phyloP scores from a whole-genome alignment of 2,888 invertebrate species.

The Omphaloscelis lunosa region DNA sequence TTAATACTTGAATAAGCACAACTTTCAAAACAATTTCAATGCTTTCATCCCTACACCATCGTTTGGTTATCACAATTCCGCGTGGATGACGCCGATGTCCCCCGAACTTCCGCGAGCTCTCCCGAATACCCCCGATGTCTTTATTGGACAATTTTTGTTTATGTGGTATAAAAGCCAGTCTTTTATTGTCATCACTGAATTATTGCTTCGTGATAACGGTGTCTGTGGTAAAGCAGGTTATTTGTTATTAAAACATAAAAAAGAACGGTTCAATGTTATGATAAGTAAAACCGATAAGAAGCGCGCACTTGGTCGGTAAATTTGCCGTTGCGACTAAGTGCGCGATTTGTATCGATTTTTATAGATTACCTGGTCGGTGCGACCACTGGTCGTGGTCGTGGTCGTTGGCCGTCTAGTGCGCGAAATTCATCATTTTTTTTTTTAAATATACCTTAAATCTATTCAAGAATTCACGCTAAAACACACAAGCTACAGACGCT shows the following conservation, averaged over 20 bases:
- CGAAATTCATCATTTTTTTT: too few species aligned
- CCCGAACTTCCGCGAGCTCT: constrained; percentile 59
- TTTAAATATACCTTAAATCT: neutral
- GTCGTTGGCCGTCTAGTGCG: too few species aligned
- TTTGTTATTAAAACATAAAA: constrained; percentile 42
- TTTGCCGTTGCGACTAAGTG: too few species aligned
- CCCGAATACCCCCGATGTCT: constrained; percentile 70
- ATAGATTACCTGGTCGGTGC: too few species aligned
- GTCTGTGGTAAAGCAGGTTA: constrained; percentile 27
- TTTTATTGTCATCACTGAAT: constrained; percentile 75
- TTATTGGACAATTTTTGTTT: constrained; percentile 79
- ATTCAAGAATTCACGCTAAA: neutral
- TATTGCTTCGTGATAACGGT: constrained; percentile 66
- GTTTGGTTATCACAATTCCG: constrained; percentile 77
- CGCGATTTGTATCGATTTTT: too few species aligned
- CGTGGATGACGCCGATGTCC: constrained; percentile 74
- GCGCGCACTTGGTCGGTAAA: too few species aligned
- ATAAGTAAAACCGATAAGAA: neutral
- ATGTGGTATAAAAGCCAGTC: constrained; percentile 65
- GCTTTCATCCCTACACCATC: constrained; percentile 65
- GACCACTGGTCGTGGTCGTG: too few species aligned
- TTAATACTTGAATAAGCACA: neutral
- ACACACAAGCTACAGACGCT: neutral
- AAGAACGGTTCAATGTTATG: neutral
- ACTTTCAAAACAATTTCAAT: neutral